phyloP scores from a whole-genome alignment of 2,113 vertebrate species.

The Lampris incognitus region DNA sequence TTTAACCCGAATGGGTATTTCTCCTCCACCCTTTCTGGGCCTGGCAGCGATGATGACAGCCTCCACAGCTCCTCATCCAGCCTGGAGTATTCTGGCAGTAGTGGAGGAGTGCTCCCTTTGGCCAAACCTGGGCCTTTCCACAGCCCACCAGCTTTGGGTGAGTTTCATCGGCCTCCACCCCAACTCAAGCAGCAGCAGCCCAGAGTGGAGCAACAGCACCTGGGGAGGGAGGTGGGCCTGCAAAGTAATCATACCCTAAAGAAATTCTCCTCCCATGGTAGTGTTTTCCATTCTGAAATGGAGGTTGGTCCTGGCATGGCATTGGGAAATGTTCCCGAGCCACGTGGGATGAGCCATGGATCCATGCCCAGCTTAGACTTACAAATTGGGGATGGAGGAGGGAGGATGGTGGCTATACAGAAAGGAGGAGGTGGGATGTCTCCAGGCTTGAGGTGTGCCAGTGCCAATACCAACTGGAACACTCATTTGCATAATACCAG shows the following conservation, averaged over 20 bases:
- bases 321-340: constrained; percentile 44
- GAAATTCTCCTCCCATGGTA: constrained; percentile 83
- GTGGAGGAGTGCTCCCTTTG: constrained; percentile 9
- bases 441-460: constrained; percentile 59
- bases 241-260: constrained; percentile 66
- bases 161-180: constrained; percentile 38
- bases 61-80: constrained; percentile 89
- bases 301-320: constrained; percentile 60
- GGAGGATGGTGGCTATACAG: constrained; percentile 59
- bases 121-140: constrained; percentile 65
- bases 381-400: constrained; percentile 79
- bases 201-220: constrained; percentile 31
- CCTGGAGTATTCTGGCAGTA: constrained; percentile 80
- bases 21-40: constrained; percentile 65
- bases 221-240: constrained; percentile 41
- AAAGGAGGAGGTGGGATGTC: constrained; percentile 51
- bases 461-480: constrained; percentile 61
- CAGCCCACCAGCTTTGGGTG: constrained; percentile 45
- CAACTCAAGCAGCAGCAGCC: constrained; percentile 29
- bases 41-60: constrained; percentile 85
- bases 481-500: constrained; percentile 46
- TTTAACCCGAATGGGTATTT: constrained; percentile 76
- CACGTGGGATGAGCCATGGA: constrained; percentile 64
- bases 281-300: constrained; percentile 77
- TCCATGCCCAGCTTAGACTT: constrained; percentile 84